Evolutionary conservation across 2,888 invertebrate genomes (phyloP).

Genomic region (Cheilosia vernalis): DNA sequence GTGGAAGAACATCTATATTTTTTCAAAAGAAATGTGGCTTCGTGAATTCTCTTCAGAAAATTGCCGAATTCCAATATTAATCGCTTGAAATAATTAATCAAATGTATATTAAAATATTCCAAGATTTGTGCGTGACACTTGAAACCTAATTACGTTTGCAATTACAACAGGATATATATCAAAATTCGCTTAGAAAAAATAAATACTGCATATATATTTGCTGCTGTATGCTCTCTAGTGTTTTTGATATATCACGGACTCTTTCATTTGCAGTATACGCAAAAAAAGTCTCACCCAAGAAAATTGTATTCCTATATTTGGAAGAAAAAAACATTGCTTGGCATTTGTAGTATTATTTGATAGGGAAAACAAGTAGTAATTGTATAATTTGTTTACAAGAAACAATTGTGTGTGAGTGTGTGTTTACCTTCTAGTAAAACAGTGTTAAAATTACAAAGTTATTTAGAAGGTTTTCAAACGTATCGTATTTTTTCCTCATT

Average conservation of each 20-base stretch:
- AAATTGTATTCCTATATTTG: constrained; percentile 56
- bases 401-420: constrained; percentile 10
- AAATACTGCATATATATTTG: constrained; percentile 12
- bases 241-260: constrained; percentile 41
- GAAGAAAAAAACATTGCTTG: constrained; percentile 33
- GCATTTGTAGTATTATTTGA: background rate
- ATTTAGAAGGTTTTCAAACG: constrained; percentile 21
- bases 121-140: background rate
- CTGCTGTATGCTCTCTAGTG: constrained; percentile 33
- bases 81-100: constrained; percentile 7
- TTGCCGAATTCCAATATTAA: constrained; percentile 26
- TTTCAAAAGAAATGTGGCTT: constrained; percentile 61
- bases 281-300: constrained; percentile 24
- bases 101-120: constrained; percentile 5
- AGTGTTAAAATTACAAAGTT: background rate
- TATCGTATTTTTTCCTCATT: constrained; percentile 22
- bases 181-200: constrained; percentile 12
- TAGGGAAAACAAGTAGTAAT: background rate
- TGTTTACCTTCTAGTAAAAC: constrained; percentile 25
- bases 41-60: constrained; percentile 48
- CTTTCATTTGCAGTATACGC: constrained; percentile 44
- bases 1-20: constrained; percentile 48
- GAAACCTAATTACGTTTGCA: background rate
- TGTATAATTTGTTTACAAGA: constrained; percentile 36
- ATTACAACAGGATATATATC: background rate